Evolutionary conservation across 1,140 invertebrate genomes (phyloP).

Genomic region (Sarcophaga peregrina): DNA sequence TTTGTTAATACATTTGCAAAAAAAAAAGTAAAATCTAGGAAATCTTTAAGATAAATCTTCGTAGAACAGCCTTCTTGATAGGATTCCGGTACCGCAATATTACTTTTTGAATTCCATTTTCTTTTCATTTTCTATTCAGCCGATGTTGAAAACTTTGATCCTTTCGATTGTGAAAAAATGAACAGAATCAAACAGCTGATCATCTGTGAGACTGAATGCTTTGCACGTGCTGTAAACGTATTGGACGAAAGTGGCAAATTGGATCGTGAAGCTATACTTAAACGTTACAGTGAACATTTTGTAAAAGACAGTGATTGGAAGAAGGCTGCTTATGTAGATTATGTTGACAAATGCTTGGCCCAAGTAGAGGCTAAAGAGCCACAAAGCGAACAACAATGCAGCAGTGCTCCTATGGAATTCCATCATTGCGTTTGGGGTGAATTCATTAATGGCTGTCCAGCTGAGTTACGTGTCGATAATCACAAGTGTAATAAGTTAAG

Average conservation of each 20-base stretch:
- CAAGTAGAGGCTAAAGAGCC: background rate
- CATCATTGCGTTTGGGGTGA: conserved; percentile 46
- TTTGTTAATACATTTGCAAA: no score
- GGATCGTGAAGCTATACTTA: conserved; percentile 42
- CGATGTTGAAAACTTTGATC: conserved; percentile 42
- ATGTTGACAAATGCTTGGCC: conserved; percentile 45
- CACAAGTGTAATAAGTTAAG: conserved; percentile 43
- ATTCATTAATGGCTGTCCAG: conserved; percentile 45
- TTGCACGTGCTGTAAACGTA: conserved; percentile 33
- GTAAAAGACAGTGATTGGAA: conserved; percentile 34
- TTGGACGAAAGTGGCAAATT: conserved; percentile 44
- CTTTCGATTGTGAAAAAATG: conserved; percentile 46
- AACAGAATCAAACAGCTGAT: conserved; percentile 42
- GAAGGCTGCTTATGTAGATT: conserved; percentile 17
- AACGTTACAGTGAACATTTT: background rate
- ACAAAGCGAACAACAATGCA: conserved; percentile 34
- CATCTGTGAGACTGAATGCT: conserved; percentile 45
- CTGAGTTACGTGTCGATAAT: conserved; percentile 42
- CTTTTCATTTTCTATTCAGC: conserved; percentile 19
- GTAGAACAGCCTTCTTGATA: no score
- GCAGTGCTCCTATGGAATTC: conserved; percentile 40
- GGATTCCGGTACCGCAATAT: no score
- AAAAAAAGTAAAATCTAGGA: no score
- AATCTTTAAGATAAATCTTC: no score
- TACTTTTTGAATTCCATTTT: background rate